Percentiles rank a stretch among this genome's conserved stretches.
Evolutionary conservation across 1,140 invertebrate genomes (phyloP).

Genomic region (Lepidurus apus): DNA sequence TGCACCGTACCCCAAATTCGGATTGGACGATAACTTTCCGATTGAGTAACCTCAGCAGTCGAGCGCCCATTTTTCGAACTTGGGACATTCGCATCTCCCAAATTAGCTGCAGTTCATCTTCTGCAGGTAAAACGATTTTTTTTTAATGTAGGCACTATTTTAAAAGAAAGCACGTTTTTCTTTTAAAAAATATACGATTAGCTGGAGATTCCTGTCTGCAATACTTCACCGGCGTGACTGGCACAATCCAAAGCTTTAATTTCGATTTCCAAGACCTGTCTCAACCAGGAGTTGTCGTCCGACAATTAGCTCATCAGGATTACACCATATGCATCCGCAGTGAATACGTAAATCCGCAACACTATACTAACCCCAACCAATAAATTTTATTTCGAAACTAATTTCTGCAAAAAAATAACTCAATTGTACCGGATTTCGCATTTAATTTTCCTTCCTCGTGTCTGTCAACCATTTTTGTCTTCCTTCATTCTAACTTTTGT

Average conservation of each 20-base stretch:
- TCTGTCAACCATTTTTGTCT: not conserved
- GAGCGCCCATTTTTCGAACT: not conserved
- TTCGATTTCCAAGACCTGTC: constrained; percentile 48
- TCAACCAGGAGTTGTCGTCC: constrained; percentile 37
- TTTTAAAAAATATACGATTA: not conserved
- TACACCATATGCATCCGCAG: constrained; percentile 31
- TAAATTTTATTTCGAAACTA: not conserved
- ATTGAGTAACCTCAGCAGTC: not conserved
- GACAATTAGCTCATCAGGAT: constrained; percentile 31
- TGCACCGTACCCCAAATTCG: not conserved
- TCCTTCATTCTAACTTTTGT: not conserved
- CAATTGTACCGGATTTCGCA: constrained; percentile 26
- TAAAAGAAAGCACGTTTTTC: not conserved
- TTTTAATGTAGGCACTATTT: no score
- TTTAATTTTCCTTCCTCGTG: not conserved
- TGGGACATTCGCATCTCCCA: constrained; percentile 31
- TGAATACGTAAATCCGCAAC: constrained; percentile 15
- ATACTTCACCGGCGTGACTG: constrained; percentile 60
- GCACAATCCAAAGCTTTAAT: constrained; percentile 70
- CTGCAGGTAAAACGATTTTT: not conserved
- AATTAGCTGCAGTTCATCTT: constrained; percentile 17
- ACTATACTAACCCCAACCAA: not conserved
- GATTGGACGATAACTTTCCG: not conserved
- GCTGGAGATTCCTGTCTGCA: constrained; percentile 55
- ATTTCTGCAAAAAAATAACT: not conserved